Conservation (phyloP, 1,140 invertebrate genomes). For the Vollenhovia emeryi region DNA sequence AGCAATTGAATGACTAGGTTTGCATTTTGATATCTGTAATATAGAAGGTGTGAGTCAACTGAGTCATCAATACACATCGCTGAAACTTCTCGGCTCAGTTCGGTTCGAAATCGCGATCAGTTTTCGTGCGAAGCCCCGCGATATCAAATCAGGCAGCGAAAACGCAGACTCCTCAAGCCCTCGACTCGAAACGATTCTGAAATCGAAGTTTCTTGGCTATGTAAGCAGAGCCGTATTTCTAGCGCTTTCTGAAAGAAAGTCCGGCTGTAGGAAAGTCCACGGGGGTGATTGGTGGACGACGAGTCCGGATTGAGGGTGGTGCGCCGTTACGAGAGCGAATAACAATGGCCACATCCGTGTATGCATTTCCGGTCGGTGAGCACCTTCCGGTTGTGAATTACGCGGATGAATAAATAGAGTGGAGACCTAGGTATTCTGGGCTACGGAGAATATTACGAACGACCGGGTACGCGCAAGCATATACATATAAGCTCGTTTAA, state of each 20-base stretch:
- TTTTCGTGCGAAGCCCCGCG: conserved; percentile 19
- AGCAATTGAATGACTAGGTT: background rate
- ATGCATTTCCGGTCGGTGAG: conserved; percentile 83
- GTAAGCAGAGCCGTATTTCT: conserved; percentile 47
- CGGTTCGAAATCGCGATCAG: background rate
- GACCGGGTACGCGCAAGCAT: conserved; percentile 47
- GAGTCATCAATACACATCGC: background rate
- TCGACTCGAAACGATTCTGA: conserved; percentile 28
- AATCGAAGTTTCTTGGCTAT: conserved; percentile 33
- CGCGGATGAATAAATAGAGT: conserved; percentile 83
- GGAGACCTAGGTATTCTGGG: conserved; percentile 69
- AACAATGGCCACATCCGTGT: conserved; percentile 78
- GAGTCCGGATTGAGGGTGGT: conserved; percentile 42
- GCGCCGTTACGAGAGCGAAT: conserved; percentile 66
- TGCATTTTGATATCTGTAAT: background rate
- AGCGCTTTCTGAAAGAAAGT: conserved; percentile 64
- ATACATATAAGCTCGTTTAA: conserved; percentile 78
- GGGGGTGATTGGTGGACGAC: conserved; percentile 70
- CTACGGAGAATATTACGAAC: conserved; percentile 73
- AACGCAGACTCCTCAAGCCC: background rate
- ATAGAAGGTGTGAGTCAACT: background rate
- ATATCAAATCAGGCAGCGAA: conserved; percentile 35
- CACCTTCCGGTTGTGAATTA: conserved; percentile 85
- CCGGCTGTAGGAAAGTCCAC: conserved; percentile 30
- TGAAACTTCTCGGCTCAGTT: background rate